A percentile compares a stretch with the other conserved stretches of the same genome.
phyloP scores from a whole-genome alignment of 2,888 invertebrate genomes.

The Helobdella robusta region DNA sequence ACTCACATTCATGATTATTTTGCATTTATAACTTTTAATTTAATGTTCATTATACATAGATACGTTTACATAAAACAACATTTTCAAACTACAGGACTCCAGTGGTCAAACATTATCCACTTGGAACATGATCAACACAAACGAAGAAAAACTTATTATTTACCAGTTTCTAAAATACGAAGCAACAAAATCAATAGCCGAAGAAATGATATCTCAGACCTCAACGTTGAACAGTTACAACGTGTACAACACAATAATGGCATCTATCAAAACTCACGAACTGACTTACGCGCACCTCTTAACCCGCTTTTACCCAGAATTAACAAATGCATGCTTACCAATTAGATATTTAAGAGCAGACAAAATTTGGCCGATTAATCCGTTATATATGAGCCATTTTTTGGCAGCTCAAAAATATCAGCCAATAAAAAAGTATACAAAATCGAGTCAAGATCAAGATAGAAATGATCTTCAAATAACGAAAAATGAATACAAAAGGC shows the following conservation, averaged over 20 bases:
- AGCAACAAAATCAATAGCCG: slow-evolving; percentile 74
- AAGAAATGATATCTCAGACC: slow-evolving; percentile 55
- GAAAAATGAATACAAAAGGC: too few species aligned
- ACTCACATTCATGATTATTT: too few species aligned
- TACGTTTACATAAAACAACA: not conserved
- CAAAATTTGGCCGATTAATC: slow-evolving; percentile 12
- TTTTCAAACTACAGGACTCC: slow-evolving; percentile 58
- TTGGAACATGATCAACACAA: slow-evolving; percentile 76
- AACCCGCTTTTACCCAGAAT: not conserved
- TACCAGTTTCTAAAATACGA: slow-evolving; percentile 83
- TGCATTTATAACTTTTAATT: not conserved
- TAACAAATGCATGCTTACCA: slow-evolving; percentile 6
- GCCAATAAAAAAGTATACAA: not conserved
- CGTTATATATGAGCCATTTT: slow-evolving; percentile 6
- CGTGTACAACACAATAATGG: slow-evolving; percentile 12
- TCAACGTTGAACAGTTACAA: slow-evolving; percentile 17
- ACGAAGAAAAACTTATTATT: slow-evolving; percentile 80
- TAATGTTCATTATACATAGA: not conserved
- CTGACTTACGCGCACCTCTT: slow-evolving; percentile 10
- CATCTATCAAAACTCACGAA: slow-evolving; percentile 10
- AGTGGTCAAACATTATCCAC: slow-evolving; percentile 72
- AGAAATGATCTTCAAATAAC: too few species aligned
- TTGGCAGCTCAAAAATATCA: not conserved
- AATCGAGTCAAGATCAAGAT: not conserved
- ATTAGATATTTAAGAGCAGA: slow-evolving; percentile 12